Evolutionary conservation across 2,888 invertebrate genomes (phyloP).

Genomic region (Isoperla grammatica): DNA sequence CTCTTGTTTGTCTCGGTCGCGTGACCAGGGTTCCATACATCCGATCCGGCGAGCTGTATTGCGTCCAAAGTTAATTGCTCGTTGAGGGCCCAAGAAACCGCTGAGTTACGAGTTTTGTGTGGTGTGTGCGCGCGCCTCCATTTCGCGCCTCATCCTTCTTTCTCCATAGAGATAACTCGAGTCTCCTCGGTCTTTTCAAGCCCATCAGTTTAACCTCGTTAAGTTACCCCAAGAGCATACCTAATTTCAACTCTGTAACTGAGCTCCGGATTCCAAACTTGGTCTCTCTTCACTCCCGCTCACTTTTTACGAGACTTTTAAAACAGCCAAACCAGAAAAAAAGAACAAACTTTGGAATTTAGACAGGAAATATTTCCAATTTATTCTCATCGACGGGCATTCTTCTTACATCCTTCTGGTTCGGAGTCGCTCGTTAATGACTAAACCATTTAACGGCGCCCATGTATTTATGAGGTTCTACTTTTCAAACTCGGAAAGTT

Average conservation of each 20-base stretch:
- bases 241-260: slow-evolving; percentile 11
- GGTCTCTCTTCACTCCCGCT: background rate
- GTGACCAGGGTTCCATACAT: background rate
- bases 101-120: background rate
- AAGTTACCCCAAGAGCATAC: slow-evolving; percentile 13
- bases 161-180: slow-evolving; percentile 6
- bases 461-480: slow-evolving; percentile 15
- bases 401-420: slow-evolving; percentile 10
- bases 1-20: slow-evolving; percentile 17
- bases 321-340: background rate
- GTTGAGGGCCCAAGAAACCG: slow-evolving; percentile 13
- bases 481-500: background rate
- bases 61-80: slow-evolving; percentile 15
- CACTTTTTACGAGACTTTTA: slow-evolving; percentile 10
- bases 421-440: slow-evolving; percentile 14
- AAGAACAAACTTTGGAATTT: slow-evolving; percentile 18
- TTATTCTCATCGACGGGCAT: slow-evolving; percentile 12
- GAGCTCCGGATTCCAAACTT: slow-evolving; percentile 4
- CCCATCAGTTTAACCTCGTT: slow-evolving; percentile 20
- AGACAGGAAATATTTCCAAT: slow-evolving; percentile 19
- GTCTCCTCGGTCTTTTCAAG: slow-evolving; percentile 7
- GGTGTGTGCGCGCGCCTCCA: background rate
- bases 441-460: slow-evolving; percentile 16
- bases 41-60: background rate
- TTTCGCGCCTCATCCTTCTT: too few relatives aligned